Base-by-base conservation (phyloP, 2,888 invertebrate species). In the Ochropleura leucogaster region DNA sequence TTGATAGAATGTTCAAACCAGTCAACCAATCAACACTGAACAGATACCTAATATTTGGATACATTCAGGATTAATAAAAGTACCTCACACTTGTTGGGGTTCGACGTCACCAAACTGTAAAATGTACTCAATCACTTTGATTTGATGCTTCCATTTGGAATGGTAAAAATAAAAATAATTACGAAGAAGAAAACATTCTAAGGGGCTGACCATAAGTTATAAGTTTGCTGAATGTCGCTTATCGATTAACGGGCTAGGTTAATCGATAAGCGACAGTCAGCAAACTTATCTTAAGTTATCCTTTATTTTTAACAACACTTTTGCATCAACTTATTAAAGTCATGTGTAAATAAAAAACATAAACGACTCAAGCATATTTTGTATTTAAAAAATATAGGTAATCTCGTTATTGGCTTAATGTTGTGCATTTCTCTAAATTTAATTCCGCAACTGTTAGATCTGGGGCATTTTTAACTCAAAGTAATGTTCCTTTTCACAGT, bases 21-120 rank as follows among this genome's bases (percentile, higher is more conserved):
- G 63, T 67, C 53, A 51, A 60, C 63, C 53, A 69, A 72, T 78
- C 69, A 72, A 72, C 66, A 63, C 67, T 67, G 63, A 72, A 80
- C 66, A 59, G 67, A 6, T 49, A 30, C 1, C 30, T 30, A 44
- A 65, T 68, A 71, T 80, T 75, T 51, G 47, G 67, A 65, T 66
- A 47, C 62, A 20, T 63, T 59, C 62, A 59, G 20, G 30, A 55
- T 55, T 65, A 65, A 68, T 18, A 73, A 65, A 79, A 72, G n/a
- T 16, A 57, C 40, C 20, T 67, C 63, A 78, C 64, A 51, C 72
- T 78, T 72, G 62, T 51, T 51, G 68, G 67, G 67, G 63, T 68
- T 59, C 30, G 5, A 64, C 63, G n/a, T 44, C 47, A 68, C 40
- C 20, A 6, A 63, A 69, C 18, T 57, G 44, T 40, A 40, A 44